These are phyloP conservation scores for Coptotermes formosanus DNA, from an alignment of 1,140 invertebrate species.

Conservation along the genomic window DNA sequence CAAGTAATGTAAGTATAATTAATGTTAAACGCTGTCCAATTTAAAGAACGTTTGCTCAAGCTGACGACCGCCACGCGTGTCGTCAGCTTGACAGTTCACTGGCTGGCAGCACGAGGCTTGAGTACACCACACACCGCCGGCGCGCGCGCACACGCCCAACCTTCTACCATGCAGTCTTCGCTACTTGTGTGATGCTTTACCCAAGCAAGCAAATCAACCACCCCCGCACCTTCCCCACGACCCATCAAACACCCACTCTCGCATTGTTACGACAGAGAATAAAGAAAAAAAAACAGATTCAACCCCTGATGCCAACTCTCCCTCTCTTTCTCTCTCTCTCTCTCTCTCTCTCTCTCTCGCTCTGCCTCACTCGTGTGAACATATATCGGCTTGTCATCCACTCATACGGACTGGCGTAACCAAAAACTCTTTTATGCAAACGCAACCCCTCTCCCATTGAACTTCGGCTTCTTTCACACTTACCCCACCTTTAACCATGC, in stretches of 20 bases:
- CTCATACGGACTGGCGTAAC: not conserved
- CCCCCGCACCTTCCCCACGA: not conserved
- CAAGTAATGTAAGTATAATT: not conserved
- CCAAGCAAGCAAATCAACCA: not conserved
- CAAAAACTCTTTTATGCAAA: slow-evolving; percentile 32
- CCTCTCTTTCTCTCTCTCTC: not conserved
- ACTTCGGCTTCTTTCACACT: slow-evolving; percentile 15
- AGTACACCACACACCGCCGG: not conserved
- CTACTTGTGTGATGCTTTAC: not conserved
- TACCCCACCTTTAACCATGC: not conserved
- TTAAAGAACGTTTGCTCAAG: not conserved
- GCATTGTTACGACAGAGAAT: not conserved
- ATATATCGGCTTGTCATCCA: not conserved
- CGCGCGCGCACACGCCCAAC: not conserved
- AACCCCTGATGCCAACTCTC: not conserved
- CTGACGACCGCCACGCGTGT: not conserved
- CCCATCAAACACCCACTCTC: not conserved
- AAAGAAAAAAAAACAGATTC: not conserved
- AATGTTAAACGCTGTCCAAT: not conserved
- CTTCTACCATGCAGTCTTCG: not conserved
- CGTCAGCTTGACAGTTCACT: not conserved
- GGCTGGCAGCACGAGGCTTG: slow-evolving; percentile 4
- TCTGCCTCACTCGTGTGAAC: not conserved
- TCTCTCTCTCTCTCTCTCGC: not conserved
- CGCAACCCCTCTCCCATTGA: not conserved